Base-by-base conservation (phyloP, 2,797 vertebrate species). In the Onychomys leucogaster region DNA sequence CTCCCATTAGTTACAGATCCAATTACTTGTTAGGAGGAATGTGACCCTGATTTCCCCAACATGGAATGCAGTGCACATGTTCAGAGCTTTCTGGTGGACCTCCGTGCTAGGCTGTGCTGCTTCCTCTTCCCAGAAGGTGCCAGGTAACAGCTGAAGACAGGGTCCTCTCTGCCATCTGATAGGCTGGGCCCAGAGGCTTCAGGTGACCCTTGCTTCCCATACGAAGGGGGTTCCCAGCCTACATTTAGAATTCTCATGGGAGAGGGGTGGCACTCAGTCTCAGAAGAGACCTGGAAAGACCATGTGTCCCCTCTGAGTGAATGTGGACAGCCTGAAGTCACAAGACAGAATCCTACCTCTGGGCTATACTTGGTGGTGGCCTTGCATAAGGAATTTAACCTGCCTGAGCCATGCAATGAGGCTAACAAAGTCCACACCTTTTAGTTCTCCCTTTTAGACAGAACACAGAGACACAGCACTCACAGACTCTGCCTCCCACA, bases 41-140 rank as follows among this genome's bases (percentile, higher is more conserved):
- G 37, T 43, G 12, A 92, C 92, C 94, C 92, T 89, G 78, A 94
- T 96, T 90, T 94, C 84, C 88, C 41, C 12, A 78, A 85, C 61
- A 1, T 71, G 46, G 81, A 80, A 52, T 13, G 5, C 5, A 1
- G 83, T 32, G 46, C 32, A 2, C 90, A 10, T 80, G 49, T 75
- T 77, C 67, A 32, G 87, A 57, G 71, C 90, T 57, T 90, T 49
- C 82, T 76, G 6, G 16, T 0, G 1, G 27, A 21, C n/a, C 21
- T 43, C 34, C 10, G 1, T 29, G 11, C 16, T 65, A 27, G 27
- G n/a, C 4, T 4, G 49, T 49, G 25, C 49, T 89, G 17, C 82
- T 63, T 52, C 43, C 63, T 49, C 49, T 84, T 78, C 49, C 59
- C 29, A 4, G 76, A 81, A 71, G 43, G 27, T 81, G 41, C 78